Conservation (phyloP, 1,140 invertebrate genomes). For the Macrobrachium nipponense region DNA sequence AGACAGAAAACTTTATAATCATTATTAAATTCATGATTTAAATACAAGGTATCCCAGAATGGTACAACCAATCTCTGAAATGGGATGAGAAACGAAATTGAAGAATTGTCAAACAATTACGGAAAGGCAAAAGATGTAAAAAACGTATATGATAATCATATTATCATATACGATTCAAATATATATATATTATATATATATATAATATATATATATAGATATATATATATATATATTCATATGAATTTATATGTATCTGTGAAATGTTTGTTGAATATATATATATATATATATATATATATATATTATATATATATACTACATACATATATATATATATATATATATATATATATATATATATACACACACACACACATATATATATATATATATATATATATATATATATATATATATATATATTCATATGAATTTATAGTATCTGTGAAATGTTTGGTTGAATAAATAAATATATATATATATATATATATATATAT, state of each 20-base stretch:
- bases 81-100: too few relatives aligned
- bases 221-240: conserved; percentile 9
- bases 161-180: not conserved
- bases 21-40: too few relatives aligned
- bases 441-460: not conserved
- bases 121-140: not conserved
- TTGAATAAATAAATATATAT: conserved; percentile 35
- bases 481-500: conserved; percentile 44
- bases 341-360: conserved; percentile 16
- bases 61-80: too few relatives aligned
- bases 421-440: conserved; percentile 16
- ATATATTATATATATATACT: not conserved
- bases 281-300: conserved; percentile 28
- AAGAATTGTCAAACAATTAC: too few relatives aligned
- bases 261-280: too few relatives aligned
- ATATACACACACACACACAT: conserved; percentile 27
- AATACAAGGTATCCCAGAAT: too few relatives aligned
- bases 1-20: too few relatives aligned
- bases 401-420: conserved; percentile 44
- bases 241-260: conserved; percentile 4
- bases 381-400: conserved; percentile 41
- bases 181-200: conserved; percentile 27
- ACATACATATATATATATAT: conserved; percentile 18
- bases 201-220: not conserved
- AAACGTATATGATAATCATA: not conserved